Evolutionary conservation across 2,113 vertebrate genomes (phyloP).

Genomic region (Calypte anna): DNA sequence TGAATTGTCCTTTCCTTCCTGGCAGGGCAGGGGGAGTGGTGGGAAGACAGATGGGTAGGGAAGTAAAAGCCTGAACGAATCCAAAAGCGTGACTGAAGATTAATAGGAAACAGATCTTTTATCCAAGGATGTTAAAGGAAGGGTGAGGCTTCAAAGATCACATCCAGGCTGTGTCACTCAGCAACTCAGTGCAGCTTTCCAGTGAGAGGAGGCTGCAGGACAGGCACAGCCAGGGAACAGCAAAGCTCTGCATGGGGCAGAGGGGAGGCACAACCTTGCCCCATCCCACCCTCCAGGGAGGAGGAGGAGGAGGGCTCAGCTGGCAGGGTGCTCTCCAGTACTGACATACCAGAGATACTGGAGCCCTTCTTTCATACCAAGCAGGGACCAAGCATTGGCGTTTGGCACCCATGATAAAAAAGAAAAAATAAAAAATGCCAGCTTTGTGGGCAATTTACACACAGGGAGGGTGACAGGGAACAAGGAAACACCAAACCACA

Average conservation of each 20-base stretch:
- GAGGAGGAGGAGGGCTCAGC: not conserved
- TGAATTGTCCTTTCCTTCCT: constrained; percentile 61
- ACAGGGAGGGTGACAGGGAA: fast-evolving
- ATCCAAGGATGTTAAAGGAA: not conserved
- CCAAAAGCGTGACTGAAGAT: constrained; percentile 10
- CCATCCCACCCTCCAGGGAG: not conserved
- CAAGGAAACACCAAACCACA: not conserved
- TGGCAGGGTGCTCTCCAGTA: not conserved
- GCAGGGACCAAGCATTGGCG: fast-evolving
- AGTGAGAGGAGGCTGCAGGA: not conserved
- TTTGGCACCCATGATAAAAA: not conserved
- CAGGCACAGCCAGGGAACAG: not conserved
- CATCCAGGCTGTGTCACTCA: not conserved
- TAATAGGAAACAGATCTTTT: constrained; percentile 31
- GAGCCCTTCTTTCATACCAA: not conserved
- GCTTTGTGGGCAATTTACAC: not conserved
- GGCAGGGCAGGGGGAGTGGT: constrained; percentile 23
- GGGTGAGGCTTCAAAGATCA: constrained; percentile 1
- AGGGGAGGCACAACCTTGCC: fast-evolving
- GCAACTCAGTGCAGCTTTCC: not conserved
- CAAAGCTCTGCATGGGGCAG: not conserved
- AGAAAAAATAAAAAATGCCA: fast-evolving
- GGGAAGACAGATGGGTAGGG: constrained; percentile 57
- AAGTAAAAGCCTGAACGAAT: constrained; percentile 65
- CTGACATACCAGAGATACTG: not conserved